These are phyloP conservation scores for Ceyx erithaca DNA, from an alignment of 2,797 vertebrate genomes.

Conservation along the genomic window DNA sequence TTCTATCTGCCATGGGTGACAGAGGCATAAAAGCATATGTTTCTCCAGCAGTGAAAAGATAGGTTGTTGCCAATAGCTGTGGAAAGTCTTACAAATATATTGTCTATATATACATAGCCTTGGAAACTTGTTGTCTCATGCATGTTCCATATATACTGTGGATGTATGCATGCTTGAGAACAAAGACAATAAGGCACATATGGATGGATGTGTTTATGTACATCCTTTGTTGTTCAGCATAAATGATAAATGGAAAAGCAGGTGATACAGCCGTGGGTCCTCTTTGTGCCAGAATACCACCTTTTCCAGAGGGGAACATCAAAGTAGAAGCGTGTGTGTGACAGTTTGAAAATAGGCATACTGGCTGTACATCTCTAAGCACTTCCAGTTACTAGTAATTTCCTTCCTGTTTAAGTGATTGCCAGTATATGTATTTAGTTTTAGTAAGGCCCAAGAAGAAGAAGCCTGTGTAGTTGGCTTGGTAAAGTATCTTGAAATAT, in stretches of 20 bases:
- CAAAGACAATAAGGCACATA: neutral
- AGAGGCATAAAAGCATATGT: neutral
- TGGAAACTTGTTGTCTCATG: neutral
- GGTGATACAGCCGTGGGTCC: neutral
- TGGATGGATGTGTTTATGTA: neutral
- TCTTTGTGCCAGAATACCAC: neutral
- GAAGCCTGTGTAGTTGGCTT: neutral
- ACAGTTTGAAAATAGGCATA: neutral
- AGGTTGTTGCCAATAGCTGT: neutral
- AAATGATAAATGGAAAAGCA: neutral
- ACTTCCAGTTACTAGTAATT: neutral
- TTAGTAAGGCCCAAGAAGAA: neutral
- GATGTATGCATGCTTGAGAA: neutral
- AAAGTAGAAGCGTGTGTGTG: neutral
- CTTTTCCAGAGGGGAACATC: neutral
- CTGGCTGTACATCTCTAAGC: neutral
- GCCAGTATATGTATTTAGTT: neutral
- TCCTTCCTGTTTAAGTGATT: neutral
- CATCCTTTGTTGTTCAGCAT: neutral
- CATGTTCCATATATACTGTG: neutral
- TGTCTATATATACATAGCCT: neutral
- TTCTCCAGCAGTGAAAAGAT: neutral
- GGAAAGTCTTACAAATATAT: neutral
- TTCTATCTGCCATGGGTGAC: neutral
- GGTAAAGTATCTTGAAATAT: neutral